Evolutionary conservation across 2,797 vertebrate genomes (phyloP), one percentile per base, ranked within the genome.

Genomic region (Gallirallus australis): DNA sequence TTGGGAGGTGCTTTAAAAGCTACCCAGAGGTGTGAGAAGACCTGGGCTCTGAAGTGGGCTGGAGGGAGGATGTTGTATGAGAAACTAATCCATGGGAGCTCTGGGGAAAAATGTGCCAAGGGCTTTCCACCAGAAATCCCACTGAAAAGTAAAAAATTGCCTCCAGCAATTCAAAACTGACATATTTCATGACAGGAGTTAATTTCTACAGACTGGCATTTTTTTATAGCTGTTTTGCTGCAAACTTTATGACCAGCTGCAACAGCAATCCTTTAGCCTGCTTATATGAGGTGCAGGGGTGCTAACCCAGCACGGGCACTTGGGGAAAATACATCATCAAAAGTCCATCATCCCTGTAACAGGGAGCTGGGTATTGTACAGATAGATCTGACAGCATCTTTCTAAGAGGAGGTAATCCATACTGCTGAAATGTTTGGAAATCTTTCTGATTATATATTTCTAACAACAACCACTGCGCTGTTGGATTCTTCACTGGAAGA

Each of bases 1-100:
- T 31, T 2, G 6, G 30, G 33, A 68, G 25, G 24, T 37, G 11
- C 27, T 75, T 86, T 56, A 33, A 65, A 88, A 83, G 31, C 37
- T 33, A 48, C 11, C 11, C 53, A 71, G 68, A 50, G 2, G 25
- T 6, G 7, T 31, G 63, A 79, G 75, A 53, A 60, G 19, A n/a
- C 4, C 6, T 84, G 37, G 39, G 35, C 10, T 70, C 42, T 30
- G 57, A 68, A 69, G 9, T 7, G 35, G 47, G 59, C 11, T 5
- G 4, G 12, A 16, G 54, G 33, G 6, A 42, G 11, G 16, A 5
- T 1, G 6, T 9, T 80, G 12, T 13, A 33, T 33, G 8, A 85
- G 5, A 37, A 33, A 31, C 3, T 39, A 1, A 0, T 20, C 39
- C 3, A 2, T 0, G 3, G 16, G 20, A 11, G 3, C 33, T 69